Evolutionary conservation across 2,888 invertebrate genomes (phyloP).

Genomic region (Metallyticus violacea): DNA sequence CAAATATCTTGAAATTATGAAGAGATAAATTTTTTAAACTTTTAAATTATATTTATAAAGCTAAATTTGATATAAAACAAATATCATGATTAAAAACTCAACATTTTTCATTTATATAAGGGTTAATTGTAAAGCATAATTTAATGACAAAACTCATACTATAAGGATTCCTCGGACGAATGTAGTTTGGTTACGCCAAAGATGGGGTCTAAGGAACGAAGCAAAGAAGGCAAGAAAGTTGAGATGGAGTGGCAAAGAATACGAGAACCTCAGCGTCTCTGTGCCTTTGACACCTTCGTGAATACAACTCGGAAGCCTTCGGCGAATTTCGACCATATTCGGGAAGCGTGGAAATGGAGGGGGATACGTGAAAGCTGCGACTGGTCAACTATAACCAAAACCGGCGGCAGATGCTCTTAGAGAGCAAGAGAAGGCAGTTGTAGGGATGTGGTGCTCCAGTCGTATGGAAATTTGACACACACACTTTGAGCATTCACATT

Average conservation of each 20-base stretch:
- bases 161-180: too few species aligned
- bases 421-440: not conserved
- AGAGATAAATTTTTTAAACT: too few species aligned
- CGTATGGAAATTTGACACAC: not conserved
- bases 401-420: conserved; percentile 16
- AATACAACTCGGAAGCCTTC: not conserved
- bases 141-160: too few species aligned
- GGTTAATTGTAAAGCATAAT: too few species aligned
- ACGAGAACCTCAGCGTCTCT: not conserved
- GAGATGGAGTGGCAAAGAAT: not conserved
- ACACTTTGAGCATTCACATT: too few species aligned
- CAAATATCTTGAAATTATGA: too few species aligned
- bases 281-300: not conserved
- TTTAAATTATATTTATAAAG: too few species aligned
- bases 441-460: not conserved
- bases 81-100: too few species aligned
- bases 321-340: not conserved
- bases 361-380: not conserved
- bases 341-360: not conserved
- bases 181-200: not conserved
- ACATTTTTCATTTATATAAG: too few species aligned
- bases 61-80: too few species aligned
- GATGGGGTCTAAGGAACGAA: not conserved
- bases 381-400: not conserved
- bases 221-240: not conserved